Base-by-base conservation (phyloP, 2,888 invertebrate genomes). In the Anticlea derivata region DNA sequence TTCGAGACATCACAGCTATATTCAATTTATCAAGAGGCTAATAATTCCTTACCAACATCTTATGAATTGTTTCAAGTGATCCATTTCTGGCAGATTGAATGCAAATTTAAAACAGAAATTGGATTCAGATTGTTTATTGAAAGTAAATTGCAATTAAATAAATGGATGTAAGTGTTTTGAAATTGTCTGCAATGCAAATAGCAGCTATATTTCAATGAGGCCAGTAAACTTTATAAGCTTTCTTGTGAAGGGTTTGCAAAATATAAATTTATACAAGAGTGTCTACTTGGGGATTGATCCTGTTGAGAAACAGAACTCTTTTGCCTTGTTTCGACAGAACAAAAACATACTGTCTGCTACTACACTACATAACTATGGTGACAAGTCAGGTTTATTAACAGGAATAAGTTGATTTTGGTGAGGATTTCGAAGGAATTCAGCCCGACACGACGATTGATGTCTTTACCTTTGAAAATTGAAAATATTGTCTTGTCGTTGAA, bases 121-220 rank as follows among this genome's bases (percentile, higher is more conserved):
- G 27, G 24, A 26, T 5, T 24, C 22, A 35, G 17, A 45, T 37
- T 13, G 24, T n/a, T 7, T 11, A 30, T 26, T 3, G 27, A 30
- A 24, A 17, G 7, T 17, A 39, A 24, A 48, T 29, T 29, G 12
- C 27, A 40, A 24, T 52, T n/a, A 13, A 41, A 48, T 12, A 41
- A 44, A 44, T 41, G 30, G 11, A 35, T 13, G 40, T 31, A 34
- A 43, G 51, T 58, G 41, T 41, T 41, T 33, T 45, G 5, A n/a
- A 13, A 44, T 30, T 39, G 23, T 7, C 7, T 2, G 11, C 29
- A 23, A 46, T 46, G n/a, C 22, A 41, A 11, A 20, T 27, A 12
- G 12, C 11, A 11, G 33, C 20, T 31, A 38, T 12, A 30, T 17
- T 47, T 37, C 24, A 51, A 46, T 51, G 44, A 27, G 17, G 37